These are phyloP conservation scores for Apodemus agrarius DNA, from an alignment of 2,797 vertebrate species.

Conservation along the genomic window DNA sequence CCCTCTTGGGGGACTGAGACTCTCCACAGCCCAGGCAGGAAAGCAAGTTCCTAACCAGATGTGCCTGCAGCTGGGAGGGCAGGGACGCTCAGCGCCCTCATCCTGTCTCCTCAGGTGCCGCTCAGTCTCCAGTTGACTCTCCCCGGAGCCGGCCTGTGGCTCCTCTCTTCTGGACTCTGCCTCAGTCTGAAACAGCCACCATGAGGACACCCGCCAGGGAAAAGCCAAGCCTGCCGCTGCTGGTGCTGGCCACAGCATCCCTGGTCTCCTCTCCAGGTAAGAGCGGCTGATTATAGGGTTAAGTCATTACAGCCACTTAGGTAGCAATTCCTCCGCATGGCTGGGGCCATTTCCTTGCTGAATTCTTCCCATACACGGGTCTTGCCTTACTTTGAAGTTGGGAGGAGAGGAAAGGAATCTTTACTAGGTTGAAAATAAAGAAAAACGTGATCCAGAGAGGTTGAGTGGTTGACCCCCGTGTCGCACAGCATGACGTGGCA, in stretches of 20 bases:
- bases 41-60: neutral
- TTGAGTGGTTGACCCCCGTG: neutral
- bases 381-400: neutral
- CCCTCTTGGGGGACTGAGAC: no score
- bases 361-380: neutral
- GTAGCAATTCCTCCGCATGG: neutral
- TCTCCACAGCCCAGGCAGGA: neutral
- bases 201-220: conserved; percentile 82
- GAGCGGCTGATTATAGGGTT: neutral
- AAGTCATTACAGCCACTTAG: neutral
- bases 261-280: conserved; percentile 82
- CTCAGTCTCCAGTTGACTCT: neutral
- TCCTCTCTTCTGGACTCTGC: neutral
- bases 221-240: conserved; percentile 58
- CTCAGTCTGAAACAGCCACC: neutral
- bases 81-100: neutral
- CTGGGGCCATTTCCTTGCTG: neutral
- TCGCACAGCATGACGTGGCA: neutral
- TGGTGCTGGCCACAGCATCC: conserved; percentile 33
- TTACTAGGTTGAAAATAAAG: neutral
- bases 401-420: neutral
- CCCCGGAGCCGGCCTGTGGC: neutral
- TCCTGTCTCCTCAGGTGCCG: conserved; percentile 64
- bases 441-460: conserved; percentile 5
- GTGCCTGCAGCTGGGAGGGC: neutral